These are phyloP conservation scores for Naja naja DNA, from an alignment of 2,113 vertebrate species.

Conservation along the genomic window DNA sequence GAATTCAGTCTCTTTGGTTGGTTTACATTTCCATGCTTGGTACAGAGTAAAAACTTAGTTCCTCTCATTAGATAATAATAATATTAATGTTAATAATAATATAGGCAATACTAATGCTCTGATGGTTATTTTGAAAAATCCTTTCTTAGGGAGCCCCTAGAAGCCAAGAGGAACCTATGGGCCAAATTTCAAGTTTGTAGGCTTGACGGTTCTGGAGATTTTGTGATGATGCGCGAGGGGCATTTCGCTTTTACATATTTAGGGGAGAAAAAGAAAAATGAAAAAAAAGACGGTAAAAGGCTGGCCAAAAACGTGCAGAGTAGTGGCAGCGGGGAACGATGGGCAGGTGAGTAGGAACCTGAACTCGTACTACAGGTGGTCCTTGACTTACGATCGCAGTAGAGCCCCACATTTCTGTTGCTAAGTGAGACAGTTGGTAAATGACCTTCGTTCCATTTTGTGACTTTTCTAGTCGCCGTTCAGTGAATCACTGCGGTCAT, in stretches of 20 bases:
- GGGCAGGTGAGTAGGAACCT: not conserved
- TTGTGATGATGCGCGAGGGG: too few relatives aligned
- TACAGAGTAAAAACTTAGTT: not conserved
- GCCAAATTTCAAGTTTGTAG: too few relatives aligned
- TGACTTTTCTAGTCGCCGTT: not conserved
- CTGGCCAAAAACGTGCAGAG: not conserved
- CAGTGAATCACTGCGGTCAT: not conserved
- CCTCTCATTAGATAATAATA: too few relatives aligned
- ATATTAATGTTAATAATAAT: too few relatives aligned
- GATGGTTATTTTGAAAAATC: too few relatives aligned
- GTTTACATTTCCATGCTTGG: not conserved
- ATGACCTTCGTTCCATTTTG: not conserved
- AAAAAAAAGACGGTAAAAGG: conserved; percentile 55
- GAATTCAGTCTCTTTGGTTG: not conserved
- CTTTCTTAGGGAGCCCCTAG: too few relatives aligned
- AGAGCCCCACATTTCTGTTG: not conserved
- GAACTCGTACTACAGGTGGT: not conserved
- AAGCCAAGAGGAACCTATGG: too few relatives aligned
- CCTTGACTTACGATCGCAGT: not conserved
- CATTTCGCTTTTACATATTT: too few relatives aligned
- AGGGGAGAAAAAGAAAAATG: too few relatives aligned
- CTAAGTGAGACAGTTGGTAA: not conserved
- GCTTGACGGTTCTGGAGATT: too few relatives aligned
- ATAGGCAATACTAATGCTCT: too few relatives aligned
- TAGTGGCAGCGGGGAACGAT: accelerated